Conservation (phyloP, 1,140 invertebrate species). For the Drosophila yakuba region DNA sequence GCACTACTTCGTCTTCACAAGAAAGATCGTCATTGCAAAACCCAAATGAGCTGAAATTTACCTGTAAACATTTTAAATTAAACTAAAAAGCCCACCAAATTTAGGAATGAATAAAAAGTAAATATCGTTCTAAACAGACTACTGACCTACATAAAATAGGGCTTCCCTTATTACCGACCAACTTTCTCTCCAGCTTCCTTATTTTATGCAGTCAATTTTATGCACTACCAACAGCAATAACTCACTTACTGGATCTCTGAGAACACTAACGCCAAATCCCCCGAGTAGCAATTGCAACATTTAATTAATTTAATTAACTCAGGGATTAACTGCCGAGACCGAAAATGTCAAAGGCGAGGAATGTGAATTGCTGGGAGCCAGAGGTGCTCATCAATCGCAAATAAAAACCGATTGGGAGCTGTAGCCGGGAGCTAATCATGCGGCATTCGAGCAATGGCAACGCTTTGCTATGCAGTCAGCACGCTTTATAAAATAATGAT, state of each 20-base stretch:
- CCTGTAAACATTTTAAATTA: too few species aligned
- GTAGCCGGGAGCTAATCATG: conserved; percentile 59
- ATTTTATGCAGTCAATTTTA: conserved; percentile 29
- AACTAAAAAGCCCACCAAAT: too few species aligned
- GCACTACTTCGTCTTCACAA: too few species aligned
- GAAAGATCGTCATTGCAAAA: too few species aligned
- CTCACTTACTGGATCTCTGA: conserved; percentile 7
- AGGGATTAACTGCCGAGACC: conserved; percentile 59
- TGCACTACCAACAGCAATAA: conserved; percentile 41
- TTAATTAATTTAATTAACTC: conserved; percentile 82
- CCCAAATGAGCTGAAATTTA: too few species aligned
- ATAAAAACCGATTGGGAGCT: conserved; percentile 3
- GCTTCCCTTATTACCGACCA: too few species aligned
- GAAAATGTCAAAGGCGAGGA: conserved; percentile 58
- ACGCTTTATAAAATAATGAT: conserved; percentile 82
- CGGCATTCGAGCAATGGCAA: conserved; percentile 75
- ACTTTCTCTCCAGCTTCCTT: neutral
- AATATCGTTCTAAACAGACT: too few species aligned
- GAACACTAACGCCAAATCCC: conserved; percentile 43
- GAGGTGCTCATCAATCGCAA: conserved; percentile 42
- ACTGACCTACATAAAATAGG: neutral
- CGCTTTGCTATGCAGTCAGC: conserved; percentile 81
- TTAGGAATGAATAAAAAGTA: too few species aligned
- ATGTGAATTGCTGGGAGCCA: conserved; percentile 40
- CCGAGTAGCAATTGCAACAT: conserved; percentile 60